Evolutionary conservation across 2,797 vertebrate species (phyloP).

Genomic region (Sebastes matsubarae): DNA sequence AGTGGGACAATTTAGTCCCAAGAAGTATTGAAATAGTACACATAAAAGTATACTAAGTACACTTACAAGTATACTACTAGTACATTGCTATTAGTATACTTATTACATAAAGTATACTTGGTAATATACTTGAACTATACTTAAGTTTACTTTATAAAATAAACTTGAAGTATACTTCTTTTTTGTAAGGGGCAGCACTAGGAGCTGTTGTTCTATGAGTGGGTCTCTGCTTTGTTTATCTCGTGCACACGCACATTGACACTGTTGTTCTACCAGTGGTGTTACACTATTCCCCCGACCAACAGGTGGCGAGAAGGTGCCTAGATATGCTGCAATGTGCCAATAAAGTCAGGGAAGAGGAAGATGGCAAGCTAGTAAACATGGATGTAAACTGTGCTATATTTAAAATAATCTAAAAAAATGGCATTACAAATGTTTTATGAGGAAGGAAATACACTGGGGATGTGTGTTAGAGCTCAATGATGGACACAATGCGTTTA

Average conservation of each 20-base stretch:
- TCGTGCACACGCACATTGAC: background rate
- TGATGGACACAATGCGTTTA: background rate
- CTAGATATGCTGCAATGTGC: background rate
- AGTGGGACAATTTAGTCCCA: too few species aligned
- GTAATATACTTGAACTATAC: too few species aligned
- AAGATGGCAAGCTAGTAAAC: background rate
- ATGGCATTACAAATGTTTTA: background rate
- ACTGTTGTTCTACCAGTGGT: too few species aligned
- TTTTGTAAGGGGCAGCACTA: too few species aligned
- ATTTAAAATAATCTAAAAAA: background rate
- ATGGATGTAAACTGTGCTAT: fast-evolving
- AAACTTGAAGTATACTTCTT: too few species aligned
- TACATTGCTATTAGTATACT: too few species aligned
- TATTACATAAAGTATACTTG: too few species aligned
- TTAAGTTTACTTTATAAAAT: too few species aligned
- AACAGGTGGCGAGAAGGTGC: background rate
- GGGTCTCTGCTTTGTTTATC: background rate
- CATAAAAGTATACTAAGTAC: too few species aligned
- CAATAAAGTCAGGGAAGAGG: background rate
- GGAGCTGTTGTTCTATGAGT: background rate
- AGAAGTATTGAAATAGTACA: too few species aligned
- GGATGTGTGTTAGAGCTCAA: background rate
- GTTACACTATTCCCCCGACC: background rate
- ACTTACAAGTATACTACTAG: too few species aligned
- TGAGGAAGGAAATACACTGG: background rate